Evolutionary conservation across 1,140 invertebrate species (phyloP), one percentile per base, ranked within the genome.

Genomic region (Protaetia brevitarsis): DNA sequence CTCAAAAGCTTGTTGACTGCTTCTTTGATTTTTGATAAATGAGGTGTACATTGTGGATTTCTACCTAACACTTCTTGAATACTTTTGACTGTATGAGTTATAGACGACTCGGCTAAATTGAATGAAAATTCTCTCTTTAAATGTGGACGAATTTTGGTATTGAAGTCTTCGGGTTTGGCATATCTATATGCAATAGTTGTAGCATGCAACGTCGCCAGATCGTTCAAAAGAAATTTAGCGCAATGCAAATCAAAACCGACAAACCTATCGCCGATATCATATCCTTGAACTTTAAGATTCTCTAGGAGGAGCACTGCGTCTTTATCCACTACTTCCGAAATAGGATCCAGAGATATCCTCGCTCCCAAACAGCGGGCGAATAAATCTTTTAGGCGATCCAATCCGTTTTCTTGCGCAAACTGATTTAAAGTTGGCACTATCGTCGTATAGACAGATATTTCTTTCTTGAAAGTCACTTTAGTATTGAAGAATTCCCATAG

Each of bases 101-200:
- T 6, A 7, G 27, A 16, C 21, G 34, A 19, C 3, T 62, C 30
- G 4, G 16, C 27, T 2, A 36, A 19, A 11, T 62, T 62, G n/a
- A 62, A 62, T 8, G 27, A 19, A 23, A 62, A 62, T 11, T 34
- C 29, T 62, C 13, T 62, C 2, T 69, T 69, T 7, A 80, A 77
- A 69, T 72, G 72, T 3, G 76, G 73, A 0, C 71, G 67, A 10
- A 80, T 68, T 7, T 66, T 65, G 31, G 78, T 58, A 3, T 82
- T 73, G 65, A 82, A 86, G 0, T 76, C 68, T 3, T 82, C 74
- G 0, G 82, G 80, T 27, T 81, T 68, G 27, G 74, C 71, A 21
- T 71, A 34, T 45, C 76, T 77, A 31, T 78, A 65, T 0, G 78
- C 79, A 51, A 81, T 71, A 23, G 72, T 69, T 0, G 78, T 71